phyloP scores from a whole-genome alignment of 2,113 vertebrate species.

The Micromys minutus region DNA sequence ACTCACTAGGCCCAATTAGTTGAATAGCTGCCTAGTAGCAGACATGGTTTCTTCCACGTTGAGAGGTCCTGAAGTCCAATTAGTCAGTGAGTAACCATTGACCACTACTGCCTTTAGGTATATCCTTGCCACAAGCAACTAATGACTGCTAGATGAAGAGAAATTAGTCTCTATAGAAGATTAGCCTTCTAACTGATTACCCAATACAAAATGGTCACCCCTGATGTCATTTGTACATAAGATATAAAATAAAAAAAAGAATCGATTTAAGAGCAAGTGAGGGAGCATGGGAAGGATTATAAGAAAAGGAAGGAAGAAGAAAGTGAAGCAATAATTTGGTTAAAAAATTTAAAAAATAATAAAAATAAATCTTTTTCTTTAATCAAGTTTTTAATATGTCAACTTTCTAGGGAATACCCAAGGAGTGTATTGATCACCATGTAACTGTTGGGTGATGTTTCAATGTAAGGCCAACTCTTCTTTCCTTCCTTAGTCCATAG shows the following conservation, averaged over 20 bases:
- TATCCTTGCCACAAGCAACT: neutral
- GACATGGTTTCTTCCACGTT: too few species aligned
- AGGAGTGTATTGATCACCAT: neutral
- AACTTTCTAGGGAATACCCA: neutral
- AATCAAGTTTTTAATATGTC: neutral
- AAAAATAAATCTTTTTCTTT: neutral
- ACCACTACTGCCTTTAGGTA: too few species aligned
- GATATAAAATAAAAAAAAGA: neutral
- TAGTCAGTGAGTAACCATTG: too few species aligned
- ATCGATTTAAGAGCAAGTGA: neutral
- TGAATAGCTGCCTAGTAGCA: too few species aligned
- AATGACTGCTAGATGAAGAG: neutral
- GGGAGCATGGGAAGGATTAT: neutral
- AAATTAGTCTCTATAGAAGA: neutral
- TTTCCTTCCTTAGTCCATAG: neutral
- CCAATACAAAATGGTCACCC: neutral
- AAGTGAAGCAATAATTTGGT: neutral
- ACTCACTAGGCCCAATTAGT: too few species aligned
- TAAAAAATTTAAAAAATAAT: neutral
- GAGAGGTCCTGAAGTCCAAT: too few species aligned
- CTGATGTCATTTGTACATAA: neutral
- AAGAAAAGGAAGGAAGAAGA: neutral
- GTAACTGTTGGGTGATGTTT: neutral
- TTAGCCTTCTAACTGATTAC: neutral
- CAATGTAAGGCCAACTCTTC: neutral